Percentiles rank a stretch among this genome's conserved stretches.
phyloP scores from a whole-genome alignment of 2,113 vertebrate species.

The Uria lomvia region DNA sequence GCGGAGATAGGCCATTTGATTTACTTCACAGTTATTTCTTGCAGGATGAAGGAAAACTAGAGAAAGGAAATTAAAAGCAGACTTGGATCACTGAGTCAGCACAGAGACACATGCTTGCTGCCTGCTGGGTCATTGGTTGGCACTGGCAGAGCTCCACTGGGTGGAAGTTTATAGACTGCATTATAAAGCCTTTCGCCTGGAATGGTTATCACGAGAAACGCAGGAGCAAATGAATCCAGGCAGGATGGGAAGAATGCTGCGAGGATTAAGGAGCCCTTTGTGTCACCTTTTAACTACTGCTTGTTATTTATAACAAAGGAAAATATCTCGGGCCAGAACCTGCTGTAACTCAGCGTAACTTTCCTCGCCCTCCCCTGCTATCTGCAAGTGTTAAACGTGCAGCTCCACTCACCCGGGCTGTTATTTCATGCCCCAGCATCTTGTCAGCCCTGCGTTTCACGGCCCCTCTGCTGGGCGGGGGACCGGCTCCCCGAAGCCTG shows the following conservation, averaged over 20 bases:
- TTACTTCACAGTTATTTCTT: slow-evolving; percentile 56
- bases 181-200: background rate
- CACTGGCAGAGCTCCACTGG: background rate
- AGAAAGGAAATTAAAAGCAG: slow-evolving; percentile 59
- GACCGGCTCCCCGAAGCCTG: background rate
- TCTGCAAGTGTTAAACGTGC: background rate
- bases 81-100: slow-evolving; percentile 44
- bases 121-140: slow-evolving; percentile 28
- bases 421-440: background rate
- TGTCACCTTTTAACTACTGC: background rate
- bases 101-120: background rate
- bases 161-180: background rate
- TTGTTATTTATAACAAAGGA: background rate
- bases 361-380: background rate
- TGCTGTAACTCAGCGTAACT: background rate
- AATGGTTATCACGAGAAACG: background rate
- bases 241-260: background rate
- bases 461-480: background rate
- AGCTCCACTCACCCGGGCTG: background rate
- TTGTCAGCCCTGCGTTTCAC: background rate
- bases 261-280: background rate
- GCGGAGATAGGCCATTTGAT: slow-evolving; percentile 40
- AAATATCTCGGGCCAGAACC: background rate
- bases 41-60: slow-evolving; percentile 40
- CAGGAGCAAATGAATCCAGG: background rate